Conservation (phyloP, 2,888 invertebrate species). For the Rotaria magnacalcarata region DNA sequence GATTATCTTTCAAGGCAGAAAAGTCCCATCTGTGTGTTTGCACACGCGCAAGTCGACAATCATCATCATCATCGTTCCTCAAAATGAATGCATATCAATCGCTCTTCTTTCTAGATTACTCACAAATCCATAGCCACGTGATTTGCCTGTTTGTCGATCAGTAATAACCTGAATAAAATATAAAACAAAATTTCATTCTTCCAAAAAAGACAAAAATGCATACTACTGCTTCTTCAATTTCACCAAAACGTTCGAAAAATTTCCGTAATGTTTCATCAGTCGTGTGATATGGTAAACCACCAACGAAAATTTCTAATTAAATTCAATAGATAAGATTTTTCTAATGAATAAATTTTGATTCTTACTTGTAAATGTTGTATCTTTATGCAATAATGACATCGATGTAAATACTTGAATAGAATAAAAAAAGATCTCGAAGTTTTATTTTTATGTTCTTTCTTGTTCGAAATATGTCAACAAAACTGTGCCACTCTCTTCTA, state of each 20-base stretch:
- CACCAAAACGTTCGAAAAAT: slow-evolving; percentile 91
- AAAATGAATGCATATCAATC: not conserved
- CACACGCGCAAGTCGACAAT: not conserved
- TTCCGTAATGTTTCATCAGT: slow-evolving; percentile 89
- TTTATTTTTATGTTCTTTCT: no score
- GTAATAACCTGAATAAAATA: slow-evolving; percentile 70
- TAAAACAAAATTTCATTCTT: no score
- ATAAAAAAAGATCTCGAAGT: not conserved
- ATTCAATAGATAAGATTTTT: no score
- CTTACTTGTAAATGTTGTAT: slow-evolving; percentile 83
- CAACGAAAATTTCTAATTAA: slow-evolving; percentile 76
- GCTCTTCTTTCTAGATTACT: not conserved
- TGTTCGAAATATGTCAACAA: no score
- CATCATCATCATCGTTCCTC: not conserved
- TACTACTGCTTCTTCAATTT: slow-evolving; percentile 95
- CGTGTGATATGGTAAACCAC: slow-evolving; percentile 92
- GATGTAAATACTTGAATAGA: not conserved
- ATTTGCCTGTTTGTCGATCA: slow-evolving; percentile 85
- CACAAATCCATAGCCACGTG: slow-evolving; percentile 94
- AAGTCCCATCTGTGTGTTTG: not conserved
- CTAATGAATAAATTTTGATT: not conserved
- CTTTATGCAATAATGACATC: slow-evolving; percentile 63
- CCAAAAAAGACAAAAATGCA: slow-evolving; percentile 66
- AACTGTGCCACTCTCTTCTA: no score
- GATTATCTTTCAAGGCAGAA: slow-evolving; percentile 5